A percentile compares a stretch with the other conserved stretches of the same genome.
phyloP scores from a whole-genome alignment of 2,888 invertebrate genomes.

The Aphodius sticticus region DNA sequence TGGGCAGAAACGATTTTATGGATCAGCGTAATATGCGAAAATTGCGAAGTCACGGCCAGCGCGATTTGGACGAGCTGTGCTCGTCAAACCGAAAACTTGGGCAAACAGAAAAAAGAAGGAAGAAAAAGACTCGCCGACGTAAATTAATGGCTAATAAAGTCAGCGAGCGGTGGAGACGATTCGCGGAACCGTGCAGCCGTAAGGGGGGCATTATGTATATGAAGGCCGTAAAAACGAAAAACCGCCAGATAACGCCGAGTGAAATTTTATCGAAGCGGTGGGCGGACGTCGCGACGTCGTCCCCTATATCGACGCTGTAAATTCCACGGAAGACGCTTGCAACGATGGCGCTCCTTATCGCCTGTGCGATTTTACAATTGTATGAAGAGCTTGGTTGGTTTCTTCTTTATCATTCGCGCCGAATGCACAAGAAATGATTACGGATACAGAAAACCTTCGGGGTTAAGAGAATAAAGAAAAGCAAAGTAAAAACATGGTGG shows the following conservation, averaged over 20 bases:
- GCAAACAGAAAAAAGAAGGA: not conserved
- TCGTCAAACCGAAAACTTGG: not conserved
- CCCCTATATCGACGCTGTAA: constrained; percentile 4
- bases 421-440: not conserved
- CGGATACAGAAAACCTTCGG: not conserved
- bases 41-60: not conserved
- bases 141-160: constrained; percentile 4
- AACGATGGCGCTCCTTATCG: not conserved
- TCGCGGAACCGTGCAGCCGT: not conserved
- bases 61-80: not conserved
- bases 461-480: not conserved
- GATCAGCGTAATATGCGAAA: constrained; percentile 4
- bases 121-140: not conserved
- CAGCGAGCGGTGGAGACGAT: not conserved
- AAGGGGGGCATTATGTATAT: constrained; percentile 4
- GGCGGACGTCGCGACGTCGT: not conserved
- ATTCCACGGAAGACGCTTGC: not conserved
- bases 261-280: not conserved
- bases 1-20: not conserved
- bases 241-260: not conserved
- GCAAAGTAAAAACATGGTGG: no score
- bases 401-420: not conserved
- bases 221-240: not conserved
- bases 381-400: not conserved
- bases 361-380: not conserved